Evolutionary conservation across 2,113 vertebrate species (phyloP).

Genomic region (Amphiprion ocellaris): DNA sequence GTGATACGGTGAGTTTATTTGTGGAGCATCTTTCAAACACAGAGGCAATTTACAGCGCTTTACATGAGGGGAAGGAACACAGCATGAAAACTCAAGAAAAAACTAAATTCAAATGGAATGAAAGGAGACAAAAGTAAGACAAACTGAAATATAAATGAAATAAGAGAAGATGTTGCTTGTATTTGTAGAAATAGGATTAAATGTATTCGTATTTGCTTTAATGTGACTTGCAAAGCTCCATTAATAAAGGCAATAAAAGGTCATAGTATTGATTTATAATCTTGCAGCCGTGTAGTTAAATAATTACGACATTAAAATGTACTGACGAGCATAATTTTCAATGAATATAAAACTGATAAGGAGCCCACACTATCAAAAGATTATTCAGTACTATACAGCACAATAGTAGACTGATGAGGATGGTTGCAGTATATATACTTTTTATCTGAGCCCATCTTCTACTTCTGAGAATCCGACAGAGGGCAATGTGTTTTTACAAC

Average conservation of each 20-base stretch:
- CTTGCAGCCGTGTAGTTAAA: too few species aligned
- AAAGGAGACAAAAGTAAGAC: background rate
- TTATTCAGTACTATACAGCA: background rate
- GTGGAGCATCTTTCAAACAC: constrained; percentile 7
- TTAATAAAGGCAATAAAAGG: background rate
- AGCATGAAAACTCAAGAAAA: background rate
- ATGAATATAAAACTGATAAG: background rate
- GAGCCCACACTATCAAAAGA: background rate
- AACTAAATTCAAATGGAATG: background rate
- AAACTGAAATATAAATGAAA: too few species aligned
- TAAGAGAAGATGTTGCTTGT: too few species aligned
- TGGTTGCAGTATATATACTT: background rate
- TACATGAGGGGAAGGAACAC: background rate
- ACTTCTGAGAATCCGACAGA: constrained; percentile 18
- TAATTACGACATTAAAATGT: constrained; percentile 14
- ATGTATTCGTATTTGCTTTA: background rate
- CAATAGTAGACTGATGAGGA: background rate
- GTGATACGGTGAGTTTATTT: constrained; percentile 26
- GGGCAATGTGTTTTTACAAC: constrained; percentile 43
- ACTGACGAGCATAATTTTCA: background rate
- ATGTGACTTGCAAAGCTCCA: background rate
- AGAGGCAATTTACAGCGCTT: background rate
- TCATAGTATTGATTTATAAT: too few species aligned
- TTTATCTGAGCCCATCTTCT: constrained; percentile 4
- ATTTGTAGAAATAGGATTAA: background rate